Conservation (phyloP, 2,113 vertebrate species). For the Vimba vimba region DNA sequence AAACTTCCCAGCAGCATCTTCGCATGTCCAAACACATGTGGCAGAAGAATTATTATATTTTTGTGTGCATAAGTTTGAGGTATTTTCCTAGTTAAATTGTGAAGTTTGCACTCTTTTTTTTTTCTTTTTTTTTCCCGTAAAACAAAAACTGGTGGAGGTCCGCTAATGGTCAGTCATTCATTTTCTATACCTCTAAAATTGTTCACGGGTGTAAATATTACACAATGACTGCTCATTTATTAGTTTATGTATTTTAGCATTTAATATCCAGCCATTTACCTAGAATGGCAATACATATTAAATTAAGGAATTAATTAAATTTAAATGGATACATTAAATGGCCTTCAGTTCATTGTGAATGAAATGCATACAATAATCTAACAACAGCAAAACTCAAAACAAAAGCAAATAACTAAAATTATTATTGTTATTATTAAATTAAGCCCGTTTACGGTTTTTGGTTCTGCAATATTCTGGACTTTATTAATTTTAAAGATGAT, state of each 20-base stretch:
- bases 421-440: background rate
- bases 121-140: conserved; percentile 6
- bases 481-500: background rate
- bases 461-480: background rate
- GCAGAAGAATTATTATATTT: conserved; percentile 56
- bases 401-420: background rate
- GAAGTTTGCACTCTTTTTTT: background rate
- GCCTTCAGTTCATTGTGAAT: background rate
- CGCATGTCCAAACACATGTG: conserved; percentile 16
- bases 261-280: background rate
- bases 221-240: background rate
- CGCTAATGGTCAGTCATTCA: background rate
- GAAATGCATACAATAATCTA: background rate
- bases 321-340: background rate
- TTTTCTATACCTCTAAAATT: background rate
- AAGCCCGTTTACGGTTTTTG: background rate
- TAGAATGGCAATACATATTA: background rate
- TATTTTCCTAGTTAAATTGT: background rate
- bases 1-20: conserved; percentile 78
- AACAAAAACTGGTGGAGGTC: background rate
- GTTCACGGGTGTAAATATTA: background rate
- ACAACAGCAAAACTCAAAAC: background rate
- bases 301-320: background rate
- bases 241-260: background rate
- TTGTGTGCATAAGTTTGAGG: too few relatives aligned